Percentiles rank a stretch among this genome's conserved stretches.
phyloP scores from a whole-genome alignment of 2,113 vertebrate species.

The Rousettus leschenaultii region DNA sequence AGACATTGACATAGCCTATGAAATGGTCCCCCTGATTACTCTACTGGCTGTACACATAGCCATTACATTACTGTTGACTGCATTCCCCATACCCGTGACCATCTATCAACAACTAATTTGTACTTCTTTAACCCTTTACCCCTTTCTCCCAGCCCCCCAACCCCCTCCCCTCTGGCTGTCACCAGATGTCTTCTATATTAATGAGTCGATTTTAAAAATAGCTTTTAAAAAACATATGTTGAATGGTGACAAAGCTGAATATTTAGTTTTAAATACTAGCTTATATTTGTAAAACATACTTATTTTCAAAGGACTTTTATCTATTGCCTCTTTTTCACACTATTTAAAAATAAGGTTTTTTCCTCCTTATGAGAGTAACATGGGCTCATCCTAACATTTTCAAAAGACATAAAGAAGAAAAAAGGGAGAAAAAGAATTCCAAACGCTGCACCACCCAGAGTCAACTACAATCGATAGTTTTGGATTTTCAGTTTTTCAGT shows the following conservation, averaged over 20 bases:
- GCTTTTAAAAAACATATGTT: background rate
- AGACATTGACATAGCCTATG: too few species aligned
- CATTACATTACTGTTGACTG: too few species aligned
- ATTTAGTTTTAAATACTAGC: background rate
- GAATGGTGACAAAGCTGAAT: background rate
- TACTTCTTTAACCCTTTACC: too few species aligned
- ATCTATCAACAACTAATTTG: too few species aligned
- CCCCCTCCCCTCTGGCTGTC: too few species aligned
- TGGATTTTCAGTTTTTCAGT: background rate
- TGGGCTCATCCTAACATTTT: background rate
- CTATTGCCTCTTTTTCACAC: background rate
- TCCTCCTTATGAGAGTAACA: background rate
- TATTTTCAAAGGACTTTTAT: background rate
- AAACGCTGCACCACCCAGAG: background rate
- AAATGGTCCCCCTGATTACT: too few species aligned
- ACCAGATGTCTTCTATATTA: too few species aligned
- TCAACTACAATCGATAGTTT: background rate
- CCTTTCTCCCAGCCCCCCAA: too few species aligned
- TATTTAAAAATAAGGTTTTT: background rate
- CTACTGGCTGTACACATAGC: too few species aligned
- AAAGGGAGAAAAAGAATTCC: background rate
- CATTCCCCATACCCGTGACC: too few species aligned
- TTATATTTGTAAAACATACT: slow-evolving; percentile 2
- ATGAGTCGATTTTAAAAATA: background rate
- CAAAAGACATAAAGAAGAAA: background rate